Evolutionary conservation across 2,113 vertebrate species (phyloP), one percentile per base, ranked within the genome.

Genomic region (Herpetotheres cachinnans): DNA sequence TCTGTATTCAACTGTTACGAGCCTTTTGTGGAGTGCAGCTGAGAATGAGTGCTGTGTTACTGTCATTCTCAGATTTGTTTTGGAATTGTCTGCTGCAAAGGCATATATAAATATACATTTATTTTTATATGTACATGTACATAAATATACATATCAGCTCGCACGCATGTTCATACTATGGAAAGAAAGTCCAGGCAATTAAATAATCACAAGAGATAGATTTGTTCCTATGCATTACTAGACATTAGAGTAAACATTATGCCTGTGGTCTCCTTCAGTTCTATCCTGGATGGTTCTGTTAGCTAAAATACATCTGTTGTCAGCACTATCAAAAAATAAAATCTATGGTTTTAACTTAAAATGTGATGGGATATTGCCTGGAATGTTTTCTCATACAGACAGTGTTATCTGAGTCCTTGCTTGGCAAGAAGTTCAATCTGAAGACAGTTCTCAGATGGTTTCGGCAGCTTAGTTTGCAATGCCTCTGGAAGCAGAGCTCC

Each of bases 401-500:
- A 59, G 93, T 81, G 95, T 85, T 96, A 93, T 89, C 87, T 93
- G 96, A 97, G 93, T 94, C 74, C 66, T 93, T 86, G 66, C 74
- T 95, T 95, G 94, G 91, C 93, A 96, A 93, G 89, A 82, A 94
- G 82, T 95, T 93, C 74, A 90, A 46, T 81, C 82, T 70, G 87
- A 83, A 97, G 86, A 88, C 89, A 90, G 74, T 70, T 95, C 67
- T 96, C 87, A 91, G 63, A 73, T 73, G 59, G 85, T 90, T 94
- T 95, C 52, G 3, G 79, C 84, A 81, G 63, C 78, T 87, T 72
- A 56, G 58, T 90, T 93, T 93, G 71, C 74, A 66, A 12, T 55
- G 54, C 32, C 67, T 85, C 70, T 91, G 87, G 67, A 95, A 93
- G 84, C 54, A 82, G 63, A 0, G 0, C 66, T 86, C 52, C 0